Conservation (phyloP, 64 coral and sea anemone species). For the Montipora sp. region DNA sequence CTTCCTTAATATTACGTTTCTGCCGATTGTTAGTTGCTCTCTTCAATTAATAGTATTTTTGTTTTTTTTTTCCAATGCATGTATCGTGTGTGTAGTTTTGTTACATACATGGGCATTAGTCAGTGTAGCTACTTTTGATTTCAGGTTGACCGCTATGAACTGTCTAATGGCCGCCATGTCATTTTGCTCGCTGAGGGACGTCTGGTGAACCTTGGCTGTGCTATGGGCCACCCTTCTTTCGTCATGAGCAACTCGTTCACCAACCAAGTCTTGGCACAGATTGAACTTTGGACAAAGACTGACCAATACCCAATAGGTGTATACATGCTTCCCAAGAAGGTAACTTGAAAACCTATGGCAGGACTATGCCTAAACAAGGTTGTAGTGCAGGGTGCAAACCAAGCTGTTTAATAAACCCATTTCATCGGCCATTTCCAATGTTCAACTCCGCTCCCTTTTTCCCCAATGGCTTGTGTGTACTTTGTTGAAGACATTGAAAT, state of each 20-base stretch:
- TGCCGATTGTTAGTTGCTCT: too few species aligned
- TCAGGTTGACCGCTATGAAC: conserved; percentile 91
- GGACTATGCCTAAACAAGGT: too few species aligned
- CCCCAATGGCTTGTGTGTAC: too few species aligned
- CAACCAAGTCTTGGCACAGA: conserved; percentile 96
- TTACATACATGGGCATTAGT: neutral
- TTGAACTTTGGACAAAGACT: conserved; percentile 91
- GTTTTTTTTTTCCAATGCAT: too few species aligned
- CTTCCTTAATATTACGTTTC: too few species aligned
- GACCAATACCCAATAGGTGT: conserved; percentile 86
- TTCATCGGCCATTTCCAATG: too few species aligned
- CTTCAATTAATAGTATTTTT: too few species aligned
- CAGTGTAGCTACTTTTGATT: neutral
- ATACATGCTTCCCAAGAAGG: conserved; percentile 94
- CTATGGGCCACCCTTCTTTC: conserved; percentile 99
- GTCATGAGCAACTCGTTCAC: conserved; percentile 99
- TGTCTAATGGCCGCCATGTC: conserved; percentile 89
- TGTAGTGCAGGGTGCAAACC: too few species aligned
- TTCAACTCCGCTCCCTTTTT: too few species aligned
- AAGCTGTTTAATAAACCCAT: too few species aligned
- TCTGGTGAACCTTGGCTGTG: conserved; percentile 94
- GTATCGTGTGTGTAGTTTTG: too few species aligned
- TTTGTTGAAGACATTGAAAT: too few species aligned
- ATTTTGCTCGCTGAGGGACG: conserved; percentile 94
- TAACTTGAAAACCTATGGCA: neutral